phyloP scores from a whole-genome alignment of 1,140 invertebrate species.

The Bilobella aurantiaca region DNA sequence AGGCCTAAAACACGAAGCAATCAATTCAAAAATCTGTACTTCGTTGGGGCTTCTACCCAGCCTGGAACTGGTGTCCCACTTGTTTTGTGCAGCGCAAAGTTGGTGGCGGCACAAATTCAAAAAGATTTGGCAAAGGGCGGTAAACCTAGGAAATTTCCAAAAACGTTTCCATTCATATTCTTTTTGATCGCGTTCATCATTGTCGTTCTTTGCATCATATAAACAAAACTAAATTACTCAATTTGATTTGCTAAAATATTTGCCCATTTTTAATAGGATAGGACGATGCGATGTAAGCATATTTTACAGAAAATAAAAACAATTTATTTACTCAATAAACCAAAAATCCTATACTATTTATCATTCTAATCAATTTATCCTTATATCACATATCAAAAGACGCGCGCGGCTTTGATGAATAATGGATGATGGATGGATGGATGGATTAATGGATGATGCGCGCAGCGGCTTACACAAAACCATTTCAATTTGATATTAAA shows the following conservation, averaged over 20 bases:
- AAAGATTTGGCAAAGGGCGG: background rate
- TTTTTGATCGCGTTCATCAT: background rate
- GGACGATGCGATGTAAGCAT: too few relatives aligned
- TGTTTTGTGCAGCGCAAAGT: background rate
- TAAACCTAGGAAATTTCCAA: background rate
- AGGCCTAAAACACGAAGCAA: background rate
- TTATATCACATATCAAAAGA: too few relatives aligned
- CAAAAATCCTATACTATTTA: background rate
- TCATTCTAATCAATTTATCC: background rate
- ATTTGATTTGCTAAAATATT: too few relatives aligned
- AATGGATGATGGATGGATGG: too few relatives aligned
- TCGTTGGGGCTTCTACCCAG: background rate
- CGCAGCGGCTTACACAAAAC: too few relatives aligned
- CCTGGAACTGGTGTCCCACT: background rate
- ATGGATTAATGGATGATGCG: too few relatives aligned
- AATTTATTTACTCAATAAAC: background rate
- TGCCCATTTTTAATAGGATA: too few relatives aligned
- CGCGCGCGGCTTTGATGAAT: too few relatives aligned
- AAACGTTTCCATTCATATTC: background rate
- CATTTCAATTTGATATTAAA: too few relatives aligned
- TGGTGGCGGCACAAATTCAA: background rate
- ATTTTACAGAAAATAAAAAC: background rate
- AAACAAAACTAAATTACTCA: background rate
- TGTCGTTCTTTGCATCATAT: background rate
- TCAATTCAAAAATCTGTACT: background rate